Conservation (phyloP, 2,797 vertebrate species). For the Streptopelia turtur region DNA sequence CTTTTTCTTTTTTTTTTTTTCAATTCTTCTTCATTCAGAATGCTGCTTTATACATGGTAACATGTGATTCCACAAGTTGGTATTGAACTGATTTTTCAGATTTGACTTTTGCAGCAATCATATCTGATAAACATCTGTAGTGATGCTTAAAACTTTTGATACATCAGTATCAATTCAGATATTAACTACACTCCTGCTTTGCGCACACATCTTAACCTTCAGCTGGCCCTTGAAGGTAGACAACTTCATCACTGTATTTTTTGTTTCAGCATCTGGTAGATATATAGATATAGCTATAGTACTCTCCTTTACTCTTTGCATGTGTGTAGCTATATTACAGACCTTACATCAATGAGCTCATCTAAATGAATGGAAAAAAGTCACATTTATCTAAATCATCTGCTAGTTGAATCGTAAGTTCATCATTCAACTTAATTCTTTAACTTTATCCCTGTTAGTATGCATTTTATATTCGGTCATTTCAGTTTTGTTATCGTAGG, state of each 20-base stretch:
- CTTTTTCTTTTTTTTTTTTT: too few species aligned
- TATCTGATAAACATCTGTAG: background rate
- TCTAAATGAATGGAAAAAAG: background rate
- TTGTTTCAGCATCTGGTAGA: constrained; percentile 1
- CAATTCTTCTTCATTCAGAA: background rate
- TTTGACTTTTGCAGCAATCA: background rate
- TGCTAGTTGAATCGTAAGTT: background rate
- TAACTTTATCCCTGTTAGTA: background rate
- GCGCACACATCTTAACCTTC: background rate
- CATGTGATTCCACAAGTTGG: accelerated
- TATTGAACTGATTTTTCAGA: background rate
- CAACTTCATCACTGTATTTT: background rate
- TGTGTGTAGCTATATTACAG: background rate
- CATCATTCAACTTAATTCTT: background rate
- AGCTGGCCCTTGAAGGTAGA: background rate
- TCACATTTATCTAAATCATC: background rate
- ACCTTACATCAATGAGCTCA: background rate
- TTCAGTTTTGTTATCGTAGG: background rate
- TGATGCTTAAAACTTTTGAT: background rate
- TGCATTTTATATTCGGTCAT: background rate
- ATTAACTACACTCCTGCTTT: background rate
- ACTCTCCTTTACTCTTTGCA: background rate
- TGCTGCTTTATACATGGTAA: background rate
- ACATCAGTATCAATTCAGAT: background rate
- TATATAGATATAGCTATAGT: background rate